Evolutionary conservation across 2,888 invertebrate genomes (phyloP).

Genomic region (Adelphocoris suturalis): DNA sequence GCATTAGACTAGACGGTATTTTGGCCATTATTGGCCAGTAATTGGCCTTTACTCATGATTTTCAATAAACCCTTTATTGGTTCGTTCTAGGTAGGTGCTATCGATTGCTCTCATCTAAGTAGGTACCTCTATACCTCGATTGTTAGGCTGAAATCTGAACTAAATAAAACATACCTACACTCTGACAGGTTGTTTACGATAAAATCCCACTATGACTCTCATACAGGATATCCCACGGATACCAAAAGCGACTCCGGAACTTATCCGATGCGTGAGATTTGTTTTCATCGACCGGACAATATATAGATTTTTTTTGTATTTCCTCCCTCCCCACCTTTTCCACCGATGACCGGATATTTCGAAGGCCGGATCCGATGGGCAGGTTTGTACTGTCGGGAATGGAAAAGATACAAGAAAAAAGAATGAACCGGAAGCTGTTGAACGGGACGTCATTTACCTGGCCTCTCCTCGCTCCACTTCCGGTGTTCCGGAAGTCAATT

Average conservation of each 20-base stretch:
- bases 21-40: too few relatives aligned
- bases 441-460: conserved; percentile 40
- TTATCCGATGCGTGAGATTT: conserved; percentile 7
- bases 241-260: not conserved
- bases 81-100: too few relatives aligned
- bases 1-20: too few relatives aligned
- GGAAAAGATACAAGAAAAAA: not conserved
- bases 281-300: conserved; percentile 2
- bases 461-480: conserved; percentile 38
- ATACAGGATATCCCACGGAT: not conserved
- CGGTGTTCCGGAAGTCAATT: conserved; percentile 44
- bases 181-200: not conserved
- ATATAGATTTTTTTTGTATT: not conserved
- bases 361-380: conserved; percentile 36
- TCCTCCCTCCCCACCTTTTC: too few relatives aligned
- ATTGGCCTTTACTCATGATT: too few relatives aligned
- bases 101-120: too few relatives aligned
- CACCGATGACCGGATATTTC: conserved; percentile 28
- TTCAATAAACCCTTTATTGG: too few relatives aligned
- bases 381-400: not conserved
- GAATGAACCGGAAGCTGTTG: not conserved
- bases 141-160: too few relatives aligned
- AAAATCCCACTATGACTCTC: not conserved
- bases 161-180: not conserved
- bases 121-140: too few relatives aligned